These are phyloP conservation scores for Pyrrhia umbra DNA, from an alignment of 2,888 invertebrate genomes.

Conservation along the genomic window DNA sequence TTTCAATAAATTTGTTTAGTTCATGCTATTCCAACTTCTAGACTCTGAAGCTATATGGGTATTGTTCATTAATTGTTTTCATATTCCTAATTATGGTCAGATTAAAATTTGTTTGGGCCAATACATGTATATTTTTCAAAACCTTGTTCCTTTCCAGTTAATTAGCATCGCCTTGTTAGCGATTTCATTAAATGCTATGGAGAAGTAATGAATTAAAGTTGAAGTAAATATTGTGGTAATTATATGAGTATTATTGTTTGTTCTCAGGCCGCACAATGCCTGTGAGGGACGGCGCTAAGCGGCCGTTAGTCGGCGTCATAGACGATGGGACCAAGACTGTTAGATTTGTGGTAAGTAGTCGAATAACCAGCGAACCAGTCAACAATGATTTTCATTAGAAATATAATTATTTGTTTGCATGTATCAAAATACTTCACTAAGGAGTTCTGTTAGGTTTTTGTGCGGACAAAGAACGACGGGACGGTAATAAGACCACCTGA, in stretches of 20 bases:
- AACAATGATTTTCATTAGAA: background rate
- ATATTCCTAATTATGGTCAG: background rate
- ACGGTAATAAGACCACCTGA: background rate
- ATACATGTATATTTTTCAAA: background rate
- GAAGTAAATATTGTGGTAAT: background rate
- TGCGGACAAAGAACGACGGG: background rate
- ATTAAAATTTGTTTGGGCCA: background rate
- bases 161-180: background rate
- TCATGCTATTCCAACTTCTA: background rate
- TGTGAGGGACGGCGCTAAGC: slow-evolving; percentile 79
- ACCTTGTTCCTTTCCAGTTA: no score
- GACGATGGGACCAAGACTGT: slow-evolving; percentile 99
- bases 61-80: no score
- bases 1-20: slow-evolving; percentile 4
- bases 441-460: background rate
- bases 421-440: no score
- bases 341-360: slow-evolving; percentile 94
- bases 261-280: slow-evolving; percentile 84
- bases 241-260: background rate
- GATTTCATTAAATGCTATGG: background rate
- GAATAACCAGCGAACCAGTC: no score
- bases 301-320: slow-evolving; percentile 95
- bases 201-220: background rate
- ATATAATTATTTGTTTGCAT: no score
- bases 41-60: no score